These are phyloP conservation scores for Tamias sibiricus DNA, from an alignment of 2,113 vertebrate genomes.

Conservation along the genomic window DNA sequence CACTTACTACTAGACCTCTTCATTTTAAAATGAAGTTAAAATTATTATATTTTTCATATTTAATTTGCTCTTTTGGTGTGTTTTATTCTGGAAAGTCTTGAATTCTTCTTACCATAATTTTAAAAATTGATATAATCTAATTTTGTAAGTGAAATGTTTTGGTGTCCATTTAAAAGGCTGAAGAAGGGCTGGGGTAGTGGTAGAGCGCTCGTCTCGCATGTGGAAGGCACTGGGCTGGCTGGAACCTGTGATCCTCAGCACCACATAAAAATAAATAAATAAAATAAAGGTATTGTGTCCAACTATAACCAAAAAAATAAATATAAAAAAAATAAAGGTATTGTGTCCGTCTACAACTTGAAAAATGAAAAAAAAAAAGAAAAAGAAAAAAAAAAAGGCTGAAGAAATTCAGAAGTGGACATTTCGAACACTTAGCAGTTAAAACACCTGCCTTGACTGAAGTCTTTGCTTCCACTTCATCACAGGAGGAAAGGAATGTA, in stretches of 20 bases:
- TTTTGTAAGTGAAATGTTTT: slow-evolving; percentile 38
- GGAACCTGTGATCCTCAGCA: no score
- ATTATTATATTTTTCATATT: slow-evolving; percentile 11
- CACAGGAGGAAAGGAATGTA: neutral
- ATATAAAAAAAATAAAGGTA: no score
- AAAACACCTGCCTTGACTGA: slow-evolving; percentile 23
- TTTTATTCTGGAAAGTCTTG: slow-evolving; percentile 24
- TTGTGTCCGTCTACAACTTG: no score
- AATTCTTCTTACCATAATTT: slow-evolving; percentile 6
- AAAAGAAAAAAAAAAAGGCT: slow-evolving; percentile 13
- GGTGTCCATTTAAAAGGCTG: neutral
- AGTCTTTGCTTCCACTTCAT: slow-evolving; percentile 22
- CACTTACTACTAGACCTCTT: neutral
- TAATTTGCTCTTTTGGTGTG: neutral
- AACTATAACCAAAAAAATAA: no score
- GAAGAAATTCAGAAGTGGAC: slow-evolving; percentile 1
- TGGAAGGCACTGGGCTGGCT: no score
- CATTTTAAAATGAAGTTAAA: slow-evolving; percentile 25
- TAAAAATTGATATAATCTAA: neutral
- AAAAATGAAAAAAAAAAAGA: no score
- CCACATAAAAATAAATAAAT: no score
- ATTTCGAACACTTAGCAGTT: slow-evolving; percentile 22
- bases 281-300: no score
- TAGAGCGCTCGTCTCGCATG: no score
- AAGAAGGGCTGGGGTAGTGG: neutral